A percentile compares a stretch with the other conserved stretches of the same genome.
These are phyloP conservation scores for Trochalopteron elliotii DNA, from an alignment of 2,113 vertebrate genomes.

Conservation along the genomic window DNA sequence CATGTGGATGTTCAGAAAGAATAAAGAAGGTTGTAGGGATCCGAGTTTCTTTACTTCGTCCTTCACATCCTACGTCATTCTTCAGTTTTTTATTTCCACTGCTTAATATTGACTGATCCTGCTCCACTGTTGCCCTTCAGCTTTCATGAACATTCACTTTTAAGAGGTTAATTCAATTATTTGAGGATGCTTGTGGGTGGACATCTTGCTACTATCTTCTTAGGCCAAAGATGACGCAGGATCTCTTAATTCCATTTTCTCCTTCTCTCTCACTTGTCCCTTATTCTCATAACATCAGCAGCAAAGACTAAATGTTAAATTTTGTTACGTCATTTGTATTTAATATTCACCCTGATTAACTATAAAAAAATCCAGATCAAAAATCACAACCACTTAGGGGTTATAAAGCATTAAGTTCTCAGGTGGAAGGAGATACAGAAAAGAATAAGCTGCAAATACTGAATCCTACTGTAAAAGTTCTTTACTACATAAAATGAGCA, in stretches of 20 bases:
- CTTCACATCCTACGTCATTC: not conserved
- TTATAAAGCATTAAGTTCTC: not conserved
- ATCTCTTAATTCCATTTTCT: not conserved
- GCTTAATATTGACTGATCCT: not conserved
- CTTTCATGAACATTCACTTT: not conserved
- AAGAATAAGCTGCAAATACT: not conserved
- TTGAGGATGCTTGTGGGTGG: not conserved
- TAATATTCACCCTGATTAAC: not conserved
- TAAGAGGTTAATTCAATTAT: not conserved
- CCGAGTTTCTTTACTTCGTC: not conserved
- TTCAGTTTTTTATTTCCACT: not conserved
- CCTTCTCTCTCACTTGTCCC: not conserved
- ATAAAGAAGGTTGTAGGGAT: not conserved
- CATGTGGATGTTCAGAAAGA: not conserved
- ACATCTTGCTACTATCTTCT: not conserved
- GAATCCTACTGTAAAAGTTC: not conserved
- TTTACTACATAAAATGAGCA: not conserved
- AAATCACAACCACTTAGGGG: not conserved
- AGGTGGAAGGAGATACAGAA: not conserved
- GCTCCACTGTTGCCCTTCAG: not conserved
- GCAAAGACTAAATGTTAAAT: not conserved
- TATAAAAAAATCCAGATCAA: not conserved
- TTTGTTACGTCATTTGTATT: not conserved
- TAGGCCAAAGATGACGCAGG: not conserved
- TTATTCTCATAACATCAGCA: not conserved